A percentile compares a stretch with the other conserved stretches of the same genome.
Conservation (phyloP, 2,113 vertebrate species). For the Myotis yumanensis region DNA sequence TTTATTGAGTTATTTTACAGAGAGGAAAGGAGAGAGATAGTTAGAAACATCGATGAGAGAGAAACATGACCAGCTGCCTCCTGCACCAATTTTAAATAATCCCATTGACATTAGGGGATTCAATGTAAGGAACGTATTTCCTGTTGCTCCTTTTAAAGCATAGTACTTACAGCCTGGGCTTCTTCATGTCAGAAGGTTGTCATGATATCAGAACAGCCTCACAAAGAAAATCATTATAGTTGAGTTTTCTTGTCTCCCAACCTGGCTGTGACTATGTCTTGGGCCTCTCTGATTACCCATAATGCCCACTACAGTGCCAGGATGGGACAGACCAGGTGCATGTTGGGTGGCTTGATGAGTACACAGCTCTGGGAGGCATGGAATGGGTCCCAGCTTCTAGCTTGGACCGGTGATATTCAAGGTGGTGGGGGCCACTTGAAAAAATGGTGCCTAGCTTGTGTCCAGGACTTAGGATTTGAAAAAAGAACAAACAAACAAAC, state of each 20-base stretch:
- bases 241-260: background rate
- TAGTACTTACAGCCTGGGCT: background rate
- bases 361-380: background rate
- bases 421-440: background rate
- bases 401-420: background rate
- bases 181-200: background rate
- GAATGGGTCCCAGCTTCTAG: background rate
- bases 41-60: too few relatives aligned
- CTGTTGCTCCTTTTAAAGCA: background rate
- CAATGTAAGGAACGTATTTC: too few relatives aligned
- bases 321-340: fast-evolving
- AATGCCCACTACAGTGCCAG: fast-evolving
- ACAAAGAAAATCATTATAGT: background rate
- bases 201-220: background rate
- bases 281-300: background rate
- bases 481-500: too few relatives aligned
- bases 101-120: too few relatives aligned
- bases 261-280: background rate
- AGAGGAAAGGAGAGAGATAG: too few relatives aligned
- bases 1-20: too few relatives aligned
- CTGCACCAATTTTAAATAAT: too few relatives aligned
- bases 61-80: too few relatives aligned
- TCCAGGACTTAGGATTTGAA: background rate
- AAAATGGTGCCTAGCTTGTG: background rate
- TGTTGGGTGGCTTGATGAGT: background rate